phyloP scores from a whole-genome alignment of 2,113 vertebrate species.

The Panurus biarmicus region DNA sequence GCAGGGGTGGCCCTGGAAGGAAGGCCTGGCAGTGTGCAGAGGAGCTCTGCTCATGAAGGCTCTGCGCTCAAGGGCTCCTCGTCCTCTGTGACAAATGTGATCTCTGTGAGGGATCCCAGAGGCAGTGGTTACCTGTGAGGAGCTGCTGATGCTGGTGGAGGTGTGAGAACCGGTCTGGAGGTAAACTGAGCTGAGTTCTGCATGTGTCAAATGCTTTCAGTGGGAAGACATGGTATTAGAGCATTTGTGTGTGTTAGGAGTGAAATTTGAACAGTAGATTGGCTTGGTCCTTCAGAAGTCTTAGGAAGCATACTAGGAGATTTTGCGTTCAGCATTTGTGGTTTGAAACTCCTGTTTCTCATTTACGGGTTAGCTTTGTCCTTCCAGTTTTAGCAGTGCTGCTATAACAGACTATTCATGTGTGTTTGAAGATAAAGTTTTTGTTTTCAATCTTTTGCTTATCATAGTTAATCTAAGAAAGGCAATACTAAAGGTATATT shows the following conservation, averaged over 20 bases:
- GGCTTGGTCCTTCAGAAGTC: conserved; percentile 20
- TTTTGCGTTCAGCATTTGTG: background rate
- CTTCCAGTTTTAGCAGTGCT: conserved; percentile 69
- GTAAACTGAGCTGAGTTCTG: background rate
- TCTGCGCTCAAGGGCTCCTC: background rate
- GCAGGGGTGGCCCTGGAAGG: background rate
- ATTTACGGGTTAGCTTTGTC: conserved; percentile 65
- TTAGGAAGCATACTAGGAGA: background rate
- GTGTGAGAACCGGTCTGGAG: background rate
- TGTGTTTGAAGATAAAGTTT: conserved; percentile 57
- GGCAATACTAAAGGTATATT: conserved; percentile 80
- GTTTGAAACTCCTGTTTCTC: conserved; percentile 53
- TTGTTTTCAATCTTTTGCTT: conserved; percentile 69
- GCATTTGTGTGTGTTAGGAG: background rate
- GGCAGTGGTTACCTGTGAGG: background rate
- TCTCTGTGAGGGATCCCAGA: background rate
- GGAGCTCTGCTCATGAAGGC: background rate
- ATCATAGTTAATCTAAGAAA: conserved; percentile 75
- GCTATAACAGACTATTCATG: conserved; percentile 64
- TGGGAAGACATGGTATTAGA: background rate
- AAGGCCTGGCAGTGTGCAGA: background rate
- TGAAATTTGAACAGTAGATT: background rate
- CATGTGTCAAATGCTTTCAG: background rate
- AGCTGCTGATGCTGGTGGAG: background rate
- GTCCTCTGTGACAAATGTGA: background rate